These are phyloP conservation scores for Netta rufina DNA, from an alignment of 2,797 vertebrate species.

Conservation along the genomic window DNA sequence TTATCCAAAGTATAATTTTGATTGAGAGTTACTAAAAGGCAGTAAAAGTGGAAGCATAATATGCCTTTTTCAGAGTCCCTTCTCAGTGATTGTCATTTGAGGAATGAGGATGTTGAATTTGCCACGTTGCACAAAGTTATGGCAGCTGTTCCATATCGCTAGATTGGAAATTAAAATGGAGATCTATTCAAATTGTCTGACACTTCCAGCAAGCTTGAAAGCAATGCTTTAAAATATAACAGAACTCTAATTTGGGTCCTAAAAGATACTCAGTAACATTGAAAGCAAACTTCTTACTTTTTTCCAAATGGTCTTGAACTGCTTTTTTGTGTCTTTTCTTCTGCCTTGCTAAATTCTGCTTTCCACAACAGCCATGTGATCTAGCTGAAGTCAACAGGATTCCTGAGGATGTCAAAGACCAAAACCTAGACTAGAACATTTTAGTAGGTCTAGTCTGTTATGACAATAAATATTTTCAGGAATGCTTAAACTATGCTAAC, in stretches of 20 bases:
- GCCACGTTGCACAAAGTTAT: slow-evolving; percentile 55
- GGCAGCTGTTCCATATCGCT: slow-evolving; percentile 63
- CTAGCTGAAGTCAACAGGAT: slow-evolving; percentile 14
- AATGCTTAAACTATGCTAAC: slow-evolving; percentile 52
- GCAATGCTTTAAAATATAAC: slow-evolving; percentile 58
- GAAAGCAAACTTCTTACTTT: slow-evolving; percentile 26
- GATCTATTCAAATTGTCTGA: slow-evolving; percentile 68
- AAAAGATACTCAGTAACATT: slow-evolving; percentile 38
- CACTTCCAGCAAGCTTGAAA: slow-evolving; percentile 59
- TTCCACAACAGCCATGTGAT: not conserved
- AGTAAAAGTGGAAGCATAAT: slow-evolving; percentile 30
- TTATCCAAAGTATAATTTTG: not conserved
- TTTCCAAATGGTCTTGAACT: slow-evolving; percentile 42
- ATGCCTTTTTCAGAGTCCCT: slow-evolving; percentile 36
- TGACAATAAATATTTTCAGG: slow-evolving; percentile 61
- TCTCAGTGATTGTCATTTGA: slow-evolving; percentile 22
- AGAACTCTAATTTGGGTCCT: slow-evolving; percentile 39
- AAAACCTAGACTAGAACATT: not conserved
- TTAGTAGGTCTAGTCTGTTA: slow-evolving; percentile 40
- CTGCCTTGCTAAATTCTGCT: slow-evolving; percentile 19
- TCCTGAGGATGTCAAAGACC: slow-evolving; percentile 37
- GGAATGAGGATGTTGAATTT: slow-evolving; percentile 43
- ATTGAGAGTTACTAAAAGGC: slow-evolving; percentile 30
- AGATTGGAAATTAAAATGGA: slow-evolving; percentile 62
- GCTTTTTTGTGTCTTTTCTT: slow-evolving; percentile 29